Conservation (phyloP, 1,140 invertebrate species). For the Drosophila nikananu region DNA sequence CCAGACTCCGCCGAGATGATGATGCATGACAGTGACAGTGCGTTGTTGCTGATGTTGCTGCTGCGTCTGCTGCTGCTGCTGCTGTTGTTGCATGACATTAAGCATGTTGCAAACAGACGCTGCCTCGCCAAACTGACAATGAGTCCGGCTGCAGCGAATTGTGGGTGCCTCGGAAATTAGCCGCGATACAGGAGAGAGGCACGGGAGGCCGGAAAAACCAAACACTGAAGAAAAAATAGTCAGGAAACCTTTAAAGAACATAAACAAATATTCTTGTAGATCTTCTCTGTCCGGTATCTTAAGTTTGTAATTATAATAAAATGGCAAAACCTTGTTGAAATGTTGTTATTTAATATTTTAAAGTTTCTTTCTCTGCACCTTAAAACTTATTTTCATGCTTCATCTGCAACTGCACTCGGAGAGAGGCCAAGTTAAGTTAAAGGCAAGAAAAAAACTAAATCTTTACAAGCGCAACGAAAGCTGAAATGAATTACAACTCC, state of each 20-base stretch:
- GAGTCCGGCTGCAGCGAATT: slow-evolving; percentile 74
- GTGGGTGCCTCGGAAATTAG: slow-evolving; percentile 82
- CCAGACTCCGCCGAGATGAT: slow-evolving; percentile 60
- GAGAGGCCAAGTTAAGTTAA: slow-evolving; percentile 29
- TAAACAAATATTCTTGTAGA: background rate
- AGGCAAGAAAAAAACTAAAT: slow-evolving; percentile 17
- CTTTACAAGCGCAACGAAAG: slow-evolving; percentile 82
- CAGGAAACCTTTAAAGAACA: background rate
- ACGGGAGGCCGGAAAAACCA: background rate
- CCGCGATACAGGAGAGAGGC: slow-evolving; percentile 45
- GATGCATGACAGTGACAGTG: slow-evolving; percentile 82
- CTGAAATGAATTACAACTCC: slow-evolving; percentile 79
- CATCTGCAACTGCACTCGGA: slow-evolving; percentile 48
- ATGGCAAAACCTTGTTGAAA: background rate
- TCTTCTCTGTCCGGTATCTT: background rate
- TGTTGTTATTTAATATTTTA: background rate
- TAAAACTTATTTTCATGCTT: slow-evolving; percentile 82
- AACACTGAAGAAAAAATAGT: background rate
- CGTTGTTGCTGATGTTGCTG: slow-evolving; percentile 59
- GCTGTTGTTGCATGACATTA: slow-evolving; percentile 70
- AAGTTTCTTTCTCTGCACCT: slow-evolving; percentile 22
- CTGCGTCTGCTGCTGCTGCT: slow-evolving; percentile 47
- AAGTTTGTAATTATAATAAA: background rate
- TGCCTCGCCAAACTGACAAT: slow-evolving; percentile 52
- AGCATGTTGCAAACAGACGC: slow-evolving; percentile 82